A percentile compares a stretch with the other conserved stretches of the same genome.
These are phyloP conservation scores for Calliopsis andreniformis DNA, from an alignment of 1,140 invertebrate species.

Conservation along the genomic window DNA sequence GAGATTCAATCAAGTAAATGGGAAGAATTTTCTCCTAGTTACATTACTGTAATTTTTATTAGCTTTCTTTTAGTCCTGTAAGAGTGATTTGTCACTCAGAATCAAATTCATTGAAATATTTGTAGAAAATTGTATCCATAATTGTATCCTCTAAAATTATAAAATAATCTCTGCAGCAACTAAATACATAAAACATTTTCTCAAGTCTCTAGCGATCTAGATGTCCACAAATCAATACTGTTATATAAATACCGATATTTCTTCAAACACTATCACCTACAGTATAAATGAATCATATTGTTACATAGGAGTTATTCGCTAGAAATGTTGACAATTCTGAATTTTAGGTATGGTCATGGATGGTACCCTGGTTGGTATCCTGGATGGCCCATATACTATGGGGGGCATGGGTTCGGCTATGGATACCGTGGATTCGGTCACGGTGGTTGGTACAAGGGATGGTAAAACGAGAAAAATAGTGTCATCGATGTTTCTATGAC, in stretches of 20 bases:
- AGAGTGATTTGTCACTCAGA: too few species aligned
- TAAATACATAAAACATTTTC: too few species aligned
- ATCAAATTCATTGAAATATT: too few species aligned
- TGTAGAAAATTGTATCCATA: too few species aligned
- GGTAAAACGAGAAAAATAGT: slow-evolving; percentile 52
- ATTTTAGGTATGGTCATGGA: slow-evolving; percentile 50
- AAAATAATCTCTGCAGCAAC: neutral
- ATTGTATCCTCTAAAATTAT: neutral
- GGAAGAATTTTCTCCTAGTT: too few species aligned
- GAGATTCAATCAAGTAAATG: too few species aligned
- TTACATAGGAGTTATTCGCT: neutral
- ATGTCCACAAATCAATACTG: too few species aligned
- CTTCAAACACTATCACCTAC: too few species aligned
- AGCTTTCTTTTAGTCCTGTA: too few species aligned
- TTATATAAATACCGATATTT: too few species aligned
- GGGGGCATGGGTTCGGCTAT: slow-evolving; percentile 46
- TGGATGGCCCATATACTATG: slow-evolving; percentile 53
- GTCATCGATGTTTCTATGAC: neutral
- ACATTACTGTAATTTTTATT: too few species aligned
- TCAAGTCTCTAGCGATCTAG: too few species aligned
- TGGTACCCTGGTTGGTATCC: slow-evolving; percentile 62
- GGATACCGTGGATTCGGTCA: neutral
- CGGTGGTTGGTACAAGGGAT: slow-evolving; percentile 70
- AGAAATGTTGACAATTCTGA: neutral
- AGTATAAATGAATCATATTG: neutral